phyloP scores from a whole-genome alignment of 2,113 vertebrate species.

The Lycaon pictus region DNA sequence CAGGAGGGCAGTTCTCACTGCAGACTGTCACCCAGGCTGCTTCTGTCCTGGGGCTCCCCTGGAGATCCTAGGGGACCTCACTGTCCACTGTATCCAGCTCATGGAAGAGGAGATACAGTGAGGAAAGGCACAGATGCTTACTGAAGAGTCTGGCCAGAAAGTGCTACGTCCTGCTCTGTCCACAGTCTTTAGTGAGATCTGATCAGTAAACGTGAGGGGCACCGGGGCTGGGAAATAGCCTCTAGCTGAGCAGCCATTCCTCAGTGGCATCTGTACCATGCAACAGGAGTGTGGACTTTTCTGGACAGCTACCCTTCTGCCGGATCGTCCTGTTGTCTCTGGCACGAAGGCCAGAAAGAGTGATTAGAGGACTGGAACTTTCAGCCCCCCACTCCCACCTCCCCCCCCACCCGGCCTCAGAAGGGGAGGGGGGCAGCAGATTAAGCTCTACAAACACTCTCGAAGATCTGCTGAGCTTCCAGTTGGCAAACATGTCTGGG shows the following conservation, averaged over 20 bases:
- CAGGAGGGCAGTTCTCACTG: not conserved
- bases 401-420: not conserved
- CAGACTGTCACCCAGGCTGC: not conserved
- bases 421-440: not conserved
- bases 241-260: not conserved
- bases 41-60: not conserved
- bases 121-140: not conserved
- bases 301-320: not conserved
- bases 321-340: not conserved
- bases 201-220: too few species aligned
- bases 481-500: not conserved
- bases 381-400: not conserved
- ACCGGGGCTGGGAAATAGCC: not conserved
- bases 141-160: not conserved
- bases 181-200: not conserved
- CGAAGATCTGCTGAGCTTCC: not conserved
- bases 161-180: not conserved
- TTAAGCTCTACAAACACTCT: not conserved
- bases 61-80: too few species aligned
- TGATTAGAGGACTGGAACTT: not conserved
- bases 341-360: not conserved
- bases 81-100: not conserved
- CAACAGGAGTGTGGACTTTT: accelerated
- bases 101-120: not conserved
- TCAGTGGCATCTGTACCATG: not conserved